Evolutionary conservation across 2,113 vertebrate genomes (phyloP).

Genomic region (Pseudorasbora parva): DNA sequence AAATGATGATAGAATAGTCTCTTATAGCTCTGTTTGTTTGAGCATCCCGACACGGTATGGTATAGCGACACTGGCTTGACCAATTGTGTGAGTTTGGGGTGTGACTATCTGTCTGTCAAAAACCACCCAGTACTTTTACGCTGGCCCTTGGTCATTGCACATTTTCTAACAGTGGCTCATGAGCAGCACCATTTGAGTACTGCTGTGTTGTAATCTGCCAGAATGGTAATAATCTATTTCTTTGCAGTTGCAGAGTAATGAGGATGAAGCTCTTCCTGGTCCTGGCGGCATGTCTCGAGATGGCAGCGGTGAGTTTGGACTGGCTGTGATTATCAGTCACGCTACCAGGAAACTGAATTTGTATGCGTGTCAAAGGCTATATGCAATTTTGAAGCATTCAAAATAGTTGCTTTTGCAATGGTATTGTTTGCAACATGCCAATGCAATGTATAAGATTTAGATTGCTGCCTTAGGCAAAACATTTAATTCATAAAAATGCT

Average conservation of each 20-base stretch:
- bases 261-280: constrained; percentile 82
- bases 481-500: neutral
- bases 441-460: neutral
- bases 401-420: neutral
- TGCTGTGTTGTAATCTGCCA: neutral
- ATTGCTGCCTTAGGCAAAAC: neutral
- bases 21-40: neutral
- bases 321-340: neutral
- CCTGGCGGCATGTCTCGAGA: constrained; percentile 63
- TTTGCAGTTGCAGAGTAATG: constrained; percentile 89
- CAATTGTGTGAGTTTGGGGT: constrained; percentile 3
- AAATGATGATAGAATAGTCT: neutral
- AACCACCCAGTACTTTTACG: neutral
- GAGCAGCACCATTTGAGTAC: neutral
- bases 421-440: neutral
- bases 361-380: neutral
- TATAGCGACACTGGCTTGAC: neutral
- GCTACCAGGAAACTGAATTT: neutral
- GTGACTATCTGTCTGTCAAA: constrained; percentile 7
- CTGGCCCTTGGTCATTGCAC: neutral
- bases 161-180: neutral
- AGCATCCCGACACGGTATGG: neutral
- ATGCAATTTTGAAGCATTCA: neutral
- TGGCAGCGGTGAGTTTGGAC: constrained; percentile 64
- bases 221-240: constrained; percentile 1